A percentile compares a stretch with the other conserved stretches of the same genome.
phyloP scores from a whole-genome alignment of 2,888 invertebrate genomes.

The Heliconius charithonia region DNA sequence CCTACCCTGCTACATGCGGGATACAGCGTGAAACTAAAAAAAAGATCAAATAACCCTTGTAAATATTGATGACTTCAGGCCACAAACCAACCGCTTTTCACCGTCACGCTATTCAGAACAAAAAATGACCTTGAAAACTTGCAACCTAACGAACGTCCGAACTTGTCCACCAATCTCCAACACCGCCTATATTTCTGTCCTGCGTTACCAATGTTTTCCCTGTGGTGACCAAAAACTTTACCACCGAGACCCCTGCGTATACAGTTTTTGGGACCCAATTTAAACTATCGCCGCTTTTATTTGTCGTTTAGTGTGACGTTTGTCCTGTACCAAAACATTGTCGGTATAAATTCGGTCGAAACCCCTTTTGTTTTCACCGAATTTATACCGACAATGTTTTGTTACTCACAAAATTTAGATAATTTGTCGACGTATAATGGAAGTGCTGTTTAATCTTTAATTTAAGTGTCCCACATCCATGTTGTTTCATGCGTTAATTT shows the following conservation, averaged over 20 bases:
- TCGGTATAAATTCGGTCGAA: slow-evolving; percentile 71
- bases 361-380: slow-evolving; percentile 75
- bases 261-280: slow-evolving; percentile 80
- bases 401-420: slow-evolving; percentile 64
- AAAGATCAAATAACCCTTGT: neutral
- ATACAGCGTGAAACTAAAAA: too few species aligned
- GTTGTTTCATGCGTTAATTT: slow-evolving; percentile 64
- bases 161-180: slow-evolving; percentile 68
- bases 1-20: too few species aligned
- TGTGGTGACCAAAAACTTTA: slow-evolving; percentile 67
- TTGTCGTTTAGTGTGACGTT: slow-evolving; percentile 80
- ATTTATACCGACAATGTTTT: slow-evolving; percentile 69
- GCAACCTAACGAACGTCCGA: slow-evolving; percentile 52
- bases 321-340: slow-evolving; percentile 64
- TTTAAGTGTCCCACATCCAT: slow-evolving; percentile 68
- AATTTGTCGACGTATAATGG: slow-evolving; percentile 71
- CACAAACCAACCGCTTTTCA: neutral
- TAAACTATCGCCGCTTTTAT: slow-evolving; percentile 81
- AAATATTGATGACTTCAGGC: neutral
- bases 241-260: slow-evolving; percentile 61
- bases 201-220: slow-evolving; percentile 67
- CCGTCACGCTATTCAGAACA: neutral
- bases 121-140: slow-evolving; percentile 39
- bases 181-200: slow-evolving; percentile 67
- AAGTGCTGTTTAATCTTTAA: slow-evolving; percentile 75